These are phyloP conservation scores for Uria lomvia DNA, from an alignment of 2,113 vertebrate genomes.

Conservation along the genomic window DNA sequence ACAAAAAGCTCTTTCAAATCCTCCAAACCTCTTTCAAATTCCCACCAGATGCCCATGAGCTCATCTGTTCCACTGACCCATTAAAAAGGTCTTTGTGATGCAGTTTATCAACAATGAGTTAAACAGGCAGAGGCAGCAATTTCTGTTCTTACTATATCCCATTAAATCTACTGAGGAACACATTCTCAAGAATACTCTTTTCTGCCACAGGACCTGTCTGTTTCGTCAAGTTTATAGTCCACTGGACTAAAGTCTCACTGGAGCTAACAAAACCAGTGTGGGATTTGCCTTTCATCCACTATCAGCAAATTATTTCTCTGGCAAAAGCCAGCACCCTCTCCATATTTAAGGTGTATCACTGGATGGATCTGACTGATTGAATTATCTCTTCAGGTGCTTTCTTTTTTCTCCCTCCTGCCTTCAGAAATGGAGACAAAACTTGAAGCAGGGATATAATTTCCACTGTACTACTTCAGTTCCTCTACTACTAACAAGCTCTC, in stretches of 20 bases:
- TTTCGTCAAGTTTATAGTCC: neutral
- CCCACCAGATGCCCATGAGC: neutral
- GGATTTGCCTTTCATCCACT: neutral
- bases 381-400: neutral
- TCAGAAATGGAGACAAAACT: neutral
- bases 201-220: neutral
- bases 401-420: neutral
- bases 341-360: neutral
- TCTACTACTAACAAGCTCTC: neutral
- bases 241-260: neutral
- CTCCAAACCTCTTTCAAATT: neutral
- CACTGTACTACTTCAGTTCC: neutral
- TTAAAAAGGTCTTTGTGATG: rapidly evolving
- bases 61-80: neutral
- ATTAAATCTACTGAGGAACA: neutral
- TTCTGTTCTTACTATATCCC: neutral
- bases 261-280: neutral
- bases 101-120: neutral
- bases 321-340: neutral
- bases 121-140: neutral
- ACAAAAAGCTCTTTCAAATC: neutral
- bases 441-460: neutral
- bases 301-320: neutral
- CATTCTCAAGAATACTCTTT: neutral
- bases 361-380: neutral